A percentile compares a stretch with the other conserved stretches of the same genome.
phyloP scores from a whole-genome alignment of 2,888 invertebrate genomes.

The Branchellion lobata region DNA sequence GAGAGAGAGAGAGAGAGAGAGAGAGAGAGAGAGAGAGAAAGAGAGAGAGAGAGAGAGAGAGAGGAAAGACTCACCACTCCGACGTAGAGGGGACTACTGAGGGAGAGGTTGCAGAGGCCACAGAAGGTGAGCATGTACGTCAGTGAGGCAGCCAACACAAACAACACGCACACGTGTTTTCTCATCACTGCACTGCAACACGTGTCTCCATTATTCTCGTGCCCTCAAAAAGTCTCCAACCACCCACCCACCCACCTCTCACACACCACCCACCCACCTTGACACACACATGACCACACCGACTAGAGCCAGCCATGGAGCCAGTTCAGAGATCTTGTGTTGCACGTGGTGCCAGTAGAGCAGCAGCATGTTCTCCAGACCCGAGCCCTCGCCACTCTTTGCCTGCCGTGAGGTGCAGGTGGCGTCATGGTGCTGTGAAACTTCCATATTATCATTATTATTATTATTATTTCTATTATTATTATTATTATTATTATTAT shows the following conservation, averaged over 20 bases:
- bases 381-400: constrained; percentile 54
- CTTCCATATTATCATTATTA: too few relatives aligned
- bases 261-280: constrained; percentile 51
- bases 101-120: constrained; percentile 60
- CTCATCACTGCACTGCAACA: constrained; percentile 42
- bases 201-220: too few relatives aligned
- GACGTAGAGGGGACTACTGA: constrained; percentile 55
- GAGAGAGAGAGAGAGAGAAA: neutral
- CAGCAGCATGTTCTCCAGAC: constrained; percentile 35
- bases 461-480: too few relatives aligned
- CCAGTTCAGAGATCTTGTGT: constrained; percentile 52
- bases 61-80: constrained; percentile 56
- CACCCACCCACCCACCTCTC: neutral
- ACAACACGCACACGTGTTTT: constrained; percentile 41
- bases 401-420: too few relatives aligned
- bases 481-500: too few relatives aligned
- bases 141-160: constrained; percentile 53
- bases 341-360: constrained; percentile 54
- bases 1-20: neutral
- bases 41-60: neutral
- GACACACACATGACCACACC: constrained; percentile 51
- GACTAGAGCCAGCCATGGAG: constrained; percentile 52
- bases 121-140: constrained; percentile 56
- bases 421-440: too few relatives aligned
- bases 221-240: too few relatives aligned